These are phyloP conservation scores for Dioctria rufipes DNA, from an alignment of 2,888 invertebrate genomes.

Conservation along the genomic window DNA sequence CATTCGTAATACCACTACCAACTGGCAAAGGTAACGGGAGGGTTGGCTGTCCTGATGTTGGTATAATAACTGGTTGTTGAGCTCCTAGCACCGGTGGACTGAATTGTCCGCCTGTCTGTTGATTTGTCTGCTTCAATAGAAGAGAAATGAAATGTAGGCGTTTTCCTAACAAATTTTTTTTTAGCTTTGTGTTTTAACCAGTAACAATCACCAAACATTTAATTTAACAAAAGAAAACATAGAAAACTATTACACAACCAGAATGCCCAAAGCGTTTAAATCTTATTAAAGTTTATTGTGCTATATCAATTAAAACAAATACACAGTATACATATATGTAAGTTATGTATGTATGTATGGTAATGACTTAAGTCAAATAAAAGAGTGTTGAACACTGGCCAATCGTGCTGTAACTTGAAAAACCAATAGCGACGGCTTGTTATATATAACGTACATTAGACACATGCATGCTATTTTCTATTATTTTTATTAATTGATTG, in stretches of 20 bases:
- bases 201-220: conserved; percentile 39
- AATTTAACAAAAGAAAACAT: background rate
- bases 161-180: conserved; percentile 18
- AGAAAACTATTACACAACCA: conserved; percentile 22
- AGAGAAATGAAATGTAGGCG: background rate
- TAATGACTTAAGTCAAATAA: background rate
- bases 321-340: too few species aligned
- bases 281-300: conserved; percentile 24
- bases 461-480: conserved; percentile 31
- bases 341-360: too few species aligned
- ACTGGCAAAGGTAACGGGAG: conserved; percentile 58
- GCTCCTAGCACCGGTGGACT: conserved; percentile 58
- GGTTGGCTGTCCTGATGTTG: conserved; percentile 58
- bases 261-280: conserved; percentile 45
- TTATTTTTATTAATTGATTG: too few species aligned
- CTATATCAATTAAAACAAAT: conserved; percentile 32
- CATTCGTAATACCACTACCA: conserved; percentile 63
- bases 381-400: conserved; percentile 7
- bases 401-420: conserved; percentile 42
- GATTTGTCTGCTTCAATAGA: conserved; percentile 57
- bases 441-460: conserved; percentile 11
- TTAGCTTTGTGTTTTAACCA: conserved; percentile 21
- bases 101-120: conserved; percentile 59
- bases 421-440: conserved; percentile 20
- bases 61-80: conserved; percentile 52